Conservation (phyloP, 30 jellyfish, hydroid and myxozoan species). For the Sanderia malayensis region DNA sequence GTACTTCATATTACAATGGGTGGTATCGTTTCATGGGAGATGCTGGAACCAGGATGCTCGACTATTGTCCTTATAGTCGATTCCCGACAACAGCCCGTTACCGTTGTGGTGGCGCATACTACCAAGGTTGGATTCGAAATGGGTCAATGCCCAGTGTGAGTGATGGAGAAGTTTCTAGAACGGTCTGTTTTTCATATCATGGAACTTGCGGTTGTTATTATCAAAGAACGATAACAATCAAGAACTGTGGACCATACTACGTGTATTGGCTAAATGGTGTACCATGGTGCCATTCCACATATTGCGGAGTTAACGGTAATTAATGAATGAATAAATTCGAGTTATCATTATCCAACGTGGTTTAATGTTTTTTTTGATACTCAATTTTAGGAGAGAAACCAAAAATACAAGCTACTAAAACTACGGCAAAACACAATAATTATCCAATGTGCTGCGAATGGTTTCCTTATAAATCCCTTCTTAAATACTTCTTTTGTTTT, state of each 20-base stretch:
- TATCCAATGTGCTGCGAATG: too few species aligned
- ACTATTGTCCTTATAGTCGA: slow-evolving; percentile 11
- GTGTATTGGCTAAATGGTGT: slow-evolving; percentile 15
- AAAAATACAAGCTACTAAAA: too few species aligned
- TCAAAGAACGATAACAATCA: slow-evolving; percentile 2
- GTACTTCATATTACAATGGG: slow-evolving; percentile 27
- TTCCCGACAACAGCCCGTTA: slow-evolving; percentile 1
- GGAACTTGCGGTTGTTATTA: slow-evolving; percentile 8
- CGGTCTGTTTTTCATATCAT: slow-evolving; percentile 27
- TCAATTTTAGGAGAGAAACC: too few species aligned
- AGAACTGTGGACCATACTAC: slow-evolving; percentile 36
- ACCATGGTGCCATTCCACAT: not conserved
- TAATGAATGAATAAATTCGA: too few species aligned
- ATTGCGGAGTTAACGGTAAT: slow-evolving; percentile 28
- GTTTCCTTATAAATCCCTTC: too few species aligned
- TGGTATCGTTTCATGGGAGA: slow-evolving; percentile 49
- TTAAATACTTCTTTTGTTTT: too few species aligned
- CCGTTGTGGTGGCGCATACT: slow-evolving; percentile 35
- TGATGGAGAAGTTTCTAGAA: slow-evolving; percentile 31
- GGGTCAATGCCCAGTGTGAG: slow-evolving; percentile 20
- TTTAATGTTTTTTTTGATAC: too few species aligned
- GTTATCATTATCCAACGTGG: too few species aligned
- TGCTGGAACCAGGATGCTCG: slow-evolving; percentile 24
- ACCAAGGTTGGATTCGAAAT: slow-evolving; percentile 34
- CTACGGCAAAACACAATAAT: too few species aligned